Evolutionary conservation across 2,113 vertebrate species (phyloP).

Genomic region (Nothoprocta perdicaria): DNA sequence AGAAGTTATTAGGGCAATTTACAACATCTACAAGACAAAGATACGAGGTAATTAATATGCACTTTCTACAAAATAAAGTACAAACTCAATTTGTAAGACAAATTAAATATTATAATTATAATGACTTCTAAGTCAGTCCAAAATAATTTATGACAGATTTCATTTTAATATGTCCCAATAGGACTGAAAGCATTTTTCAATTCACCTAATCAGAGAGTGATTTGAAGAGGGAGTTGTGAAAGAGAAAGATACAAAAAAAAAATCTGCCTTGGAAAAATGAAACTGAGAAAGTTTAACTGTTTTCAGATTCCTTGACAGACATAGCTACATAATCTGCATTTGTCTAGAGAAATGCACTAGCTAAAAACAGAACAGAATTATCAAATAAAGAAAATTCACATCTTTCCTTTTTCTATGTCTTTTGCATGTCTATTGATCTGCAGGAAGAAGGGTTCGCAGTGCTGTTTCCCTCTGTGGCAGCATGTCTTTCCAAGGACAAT

Average conservation of each 20-base stretch:
- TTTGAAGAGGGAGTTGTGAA: not conserved
- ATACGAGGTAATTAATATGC: not conserved
- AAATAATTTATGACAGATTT: not conserved
- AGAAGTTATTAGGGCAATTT: not conserved
- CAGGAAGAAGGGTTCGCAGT: not conserved
- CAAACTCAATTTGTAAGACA: not conserved
- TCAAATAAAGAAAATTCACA: not conserved
- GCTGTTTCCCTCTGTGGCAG: not conserved
- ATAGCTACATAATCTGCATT: not conserved
- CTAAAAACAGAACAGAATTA: not conserved
- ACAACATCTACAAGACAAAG: not conserved
- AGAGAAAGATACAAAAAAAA: not conserved
- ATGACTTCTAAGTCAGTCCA: not conserved
- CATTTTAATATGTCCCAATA: not conserved
- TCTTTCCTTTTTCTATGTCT: accelerated
- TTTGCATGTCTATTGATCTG: not conserved
- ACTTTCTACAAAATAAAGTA: not conserved
- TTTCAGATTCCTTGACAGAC: not conserved
- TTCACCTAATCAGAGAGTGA: not conserved
- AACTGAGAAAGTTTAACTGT: not conserved
- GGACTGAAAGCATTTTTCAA: not conserved
- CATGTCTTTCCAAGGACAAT: not conserved
- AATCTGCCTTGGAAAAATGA: not conserved
- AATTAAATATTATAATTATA: not conserved
- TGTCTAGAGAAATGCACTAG: not conserved